Evolutionary conservation across 2,113 vertebrate species (phyloP).

Genomic region (Synodontis membranacea): DNA sequence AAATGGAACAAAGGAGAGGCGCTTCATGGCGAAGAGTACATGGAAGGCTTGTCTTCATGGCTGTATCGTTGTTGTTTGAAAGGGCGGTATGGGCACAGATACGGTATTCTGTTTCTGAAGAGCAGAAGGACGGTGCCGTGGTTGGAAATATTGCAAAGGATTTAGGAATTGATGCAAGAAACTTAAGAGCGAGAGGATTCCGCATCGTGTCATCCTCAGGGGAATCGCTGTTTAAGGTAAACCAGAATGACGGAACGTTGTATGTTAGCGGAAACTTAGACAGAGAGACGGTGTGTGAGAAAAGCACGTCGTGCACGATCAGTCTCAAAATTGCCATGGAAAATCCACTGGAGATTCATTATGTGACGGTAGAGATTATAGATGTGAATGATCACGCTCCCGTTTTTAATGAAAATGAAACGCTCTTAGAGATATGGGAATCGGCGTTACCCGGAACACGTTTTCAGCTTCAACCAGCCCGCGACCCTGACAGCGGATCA

Average conservation of each 20-base stretch:
- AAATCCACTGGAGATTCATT: conserved; percentile 68
- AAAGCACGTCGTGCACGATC: conserved; percentile 49
- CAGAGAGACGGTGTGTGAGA: conserved; percentile 56
- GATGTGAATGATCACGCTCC: conserved; percentile 69
- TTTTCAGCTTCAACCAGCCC: conserved; percentile 62
- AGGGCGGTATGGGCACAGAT: conserved; percentile 59
- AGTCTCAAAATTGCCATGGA: conserved; percentile 58
- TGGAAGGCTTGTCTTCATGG: conserved; percentile 13
- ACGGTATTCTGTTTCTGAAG: conserved; percentile 65
- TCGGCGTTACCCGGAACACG: conserved; percentile 53
- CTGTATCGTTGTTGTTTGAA: conserved; percentile 52
- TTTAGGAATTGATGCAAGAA: conserved; percentile 50
- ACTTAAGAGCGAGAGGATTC: conserved; percentile 51
- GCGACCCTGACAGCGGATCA: conserved; percentile 59
- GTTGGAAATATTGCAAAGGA: conserved; percentile 62
- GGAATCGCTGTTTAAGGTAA: conserved; percentile 50
- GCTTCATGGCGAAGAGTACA: neutral
- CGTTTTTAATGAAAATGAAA: conserved; percentile 57
- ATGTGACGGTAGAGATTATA: conserved; percentile 61
- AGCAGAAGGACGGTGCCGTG: conserved; percentile 52
- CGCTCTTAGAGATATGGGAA: conserved; percentile 60
- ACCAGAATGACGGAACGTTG: conserved; percentile 57
- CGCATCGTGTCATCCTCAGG: conserved; percentile 51
- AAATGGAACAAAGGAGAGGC: conserved; percentile 50
- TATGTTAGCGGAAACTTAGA: conserved; percentile 58